These are phyloP conservation scores for Sesia bembeciformis DNA, from an alignment of 2,888 invertebrate genomes.

Conservation along the genomic window DNA sequence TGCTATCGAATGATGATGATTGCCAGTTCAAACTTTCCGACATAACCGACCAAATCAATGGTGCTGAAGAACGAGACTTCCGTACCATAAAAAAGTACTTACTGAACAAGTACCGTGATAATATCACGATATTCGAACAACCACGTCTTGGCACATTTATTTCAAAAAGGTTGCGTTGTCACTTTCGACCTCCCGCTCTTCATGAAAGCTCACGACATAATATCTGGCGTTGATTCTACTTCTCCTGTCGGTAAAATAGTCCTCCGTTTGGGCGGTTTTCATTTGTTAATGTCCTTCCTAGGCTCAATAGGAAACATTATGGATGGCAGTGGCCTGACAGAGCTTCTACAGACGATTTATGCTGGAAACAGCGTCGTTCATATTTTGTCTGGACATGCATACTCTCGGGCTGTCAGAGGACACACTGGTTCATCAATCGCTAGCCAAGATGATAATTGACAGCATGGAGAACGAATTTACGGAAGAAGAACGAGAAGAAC, in stretches of 20 bases:
- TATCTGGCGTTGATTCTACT: constrained; percentile 1
- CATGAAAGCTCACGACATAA: neutral
- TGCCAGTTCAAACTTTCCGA: too few species aligned
- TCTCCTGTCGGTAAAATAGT: neutral
- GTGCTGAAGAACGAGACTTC: too few species aligned
- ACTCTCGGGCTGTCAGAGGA: constrained; percentile 1
- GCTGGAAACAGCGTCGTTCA: constrained; percentile 1
- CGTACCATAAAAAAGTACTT: too few species aligned
- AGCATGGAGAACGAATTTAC: neutral
- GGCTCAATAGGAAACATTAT: constrained; percentile 2
- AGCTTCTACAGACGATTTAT: constrained; percentile 1
- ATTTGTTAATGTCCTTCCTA: neutral
- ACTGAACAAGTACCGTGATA: too few species aligned
- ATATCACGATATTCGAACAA: too few species aligned
- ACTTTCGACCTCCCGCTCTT: neutral
- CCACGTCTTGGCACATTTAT: too few species aligned
- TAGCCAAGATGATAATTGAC: constrained; percentile 2
- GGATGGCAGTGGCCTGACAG: constrained; percentile 2
- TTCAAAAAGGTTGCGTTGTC: too few species aligned
- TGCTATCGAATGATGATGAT: too few species aligned
- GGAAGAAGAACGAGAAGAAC: neutral
- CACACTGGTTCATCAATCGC: constrained; percentile 1
- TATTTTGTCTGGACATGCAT: constrained; percentile 3
- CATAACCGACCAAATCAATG: too few species aligned
- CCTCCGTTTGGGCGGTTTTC: neutral